Percentiles rank a stretch among this genome's conserved stretches.
These are phyloP conservation scores for Coranthus polyacanthus DNA, from an alignment of 2,797 vertebrate genomes.

Conservation along the genomic window DNA sequence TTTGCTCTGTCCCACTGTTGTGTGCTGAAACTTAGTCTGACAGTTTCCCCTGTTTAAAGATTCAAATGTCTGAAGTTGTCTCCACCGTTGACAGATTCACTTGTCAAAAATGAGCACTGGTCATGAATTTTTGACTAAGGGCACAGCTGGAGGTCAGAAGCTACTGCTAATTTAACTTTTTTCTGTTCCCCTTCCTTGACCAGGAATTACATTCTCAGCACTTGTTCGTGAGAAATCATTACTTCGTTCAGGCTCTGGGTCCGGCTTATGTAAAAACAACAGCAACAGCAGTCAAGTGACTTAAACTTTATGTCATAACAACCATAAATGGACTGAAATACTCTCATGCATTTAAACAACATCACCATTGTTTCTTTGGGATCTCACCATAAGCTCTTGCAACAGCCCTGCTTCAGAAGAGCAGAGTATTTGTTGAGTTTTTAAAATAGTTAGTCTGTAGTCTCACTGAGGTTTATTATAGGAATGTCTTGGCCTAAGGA, in stretches of 20 bases:
- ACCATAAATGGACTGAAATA: constrained; percentile 1
- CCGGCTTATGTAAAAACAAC: constrained; percentile 13
- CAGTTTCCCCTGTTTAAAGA: constrained; percentile 80
- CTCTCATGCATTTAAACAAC: constrained; percentile 39
- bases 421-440: constrained; percentile 36
- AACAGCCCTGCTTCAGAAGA: constrained; percentile 26
- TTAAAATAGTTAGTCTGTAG: constrained; percentile 13
- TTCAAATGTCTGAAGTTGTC: constrained; percentile 74
- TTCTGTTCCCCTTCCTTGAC: neutral
- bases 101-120: constrained; percentile 66
- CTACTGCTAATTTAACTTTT: constrained; percentile 19
- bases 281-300: constrained; percentile 1
- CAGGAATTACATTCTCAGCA: constrained; percentile 9
- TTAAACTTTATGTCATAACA: constrained; percentile 11
- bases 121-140: constrained; percentile 76
- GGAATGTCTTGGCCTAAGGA: constrained; percentile 38
- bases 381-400: constrained; percentile 17
- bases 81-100: constrained; percentile 67
- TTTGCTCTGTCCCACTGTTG: constrained; percentile 33
- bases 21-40: constrained; percentile 68
- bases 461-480: constrained; percentile 9
- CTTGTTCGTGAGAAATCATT: too few species aligned
- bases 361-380: constrained; percentile 35
- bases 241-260: too few species aligned
- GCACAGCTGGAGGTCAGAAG: constrained; percentile 63